Percentiles rank a stretch among this genome's conserved stretches.
phyloP scores from a whole-genome alignment of 2,113 vertebrate species.

The Procavia capensis region DNA sequence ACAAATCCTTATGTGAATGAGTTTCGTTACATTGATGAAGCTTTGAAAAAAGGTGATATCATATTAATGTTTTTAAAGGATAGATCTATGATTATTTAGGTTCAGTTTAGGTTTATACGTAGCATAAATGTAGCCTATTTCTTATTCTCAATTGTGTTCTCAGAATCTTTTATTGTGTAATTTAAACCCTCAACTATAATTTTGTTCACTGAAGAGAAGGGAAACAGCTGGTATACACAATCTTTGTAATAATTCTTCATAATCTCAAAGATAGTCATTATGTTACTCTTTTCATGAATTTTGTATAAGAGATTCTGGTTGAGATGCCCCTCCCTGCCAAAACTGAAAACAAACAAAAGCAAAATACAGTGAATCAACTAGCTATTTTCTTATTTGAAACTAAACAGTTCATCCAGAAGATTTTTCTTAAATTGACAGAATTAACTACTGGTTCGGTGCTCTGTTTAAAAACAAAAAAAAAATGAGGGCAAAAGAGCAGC shows the following conservation, averaged over 20 bases:
- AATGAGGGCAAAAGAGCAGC: not conserved
- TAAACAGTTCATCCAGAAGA: not conserved
- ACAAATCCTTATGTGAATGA: not conserved
- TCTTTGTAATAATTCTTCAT: conserved; percentile 33
- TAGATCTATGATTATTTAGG: conserved; percentile 24
- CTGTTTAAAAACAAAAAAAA: conserved; percentile 22
- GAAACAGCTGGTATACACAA: not conserved
- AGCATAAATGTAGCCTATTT: conserved; percentile 35
- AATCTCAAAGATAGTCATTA: conserved; percentile 42
- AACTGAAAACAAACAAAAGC: not conserved
- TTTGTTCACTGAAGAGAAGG: not conserved
- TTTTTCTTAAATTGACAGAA: conserved; percentile 21
- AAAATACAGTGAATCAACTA: not conserved
- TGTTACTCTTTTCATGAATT: conserved; percentile 16
- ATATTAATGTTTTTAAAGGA: conserved; percentile 13
- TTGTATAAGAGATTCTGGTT: not conserved
- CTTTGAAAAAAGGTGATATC: not conserved
- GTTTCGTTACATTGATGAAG: conserved; percentile 19
- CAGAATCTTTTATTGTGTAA: conserved; percentile 11
- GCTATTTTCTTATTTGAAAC: not conserved
- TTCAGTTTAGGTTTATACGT: conserved; percentile 53
- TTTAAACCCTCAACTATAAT: conserved; percentile 45
- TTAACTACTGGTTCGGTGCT: not conserved
- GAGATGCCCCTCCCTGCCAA: not conserved
- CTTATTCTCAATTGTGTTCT: conserved; percentile 38